A percentile compares a stretch with the other conserved stretches of the same genome.
phyloP scores from a whole-genome alignment of 1,140 invertebrate species.

The Nephotettix cincticeps region DNA sequence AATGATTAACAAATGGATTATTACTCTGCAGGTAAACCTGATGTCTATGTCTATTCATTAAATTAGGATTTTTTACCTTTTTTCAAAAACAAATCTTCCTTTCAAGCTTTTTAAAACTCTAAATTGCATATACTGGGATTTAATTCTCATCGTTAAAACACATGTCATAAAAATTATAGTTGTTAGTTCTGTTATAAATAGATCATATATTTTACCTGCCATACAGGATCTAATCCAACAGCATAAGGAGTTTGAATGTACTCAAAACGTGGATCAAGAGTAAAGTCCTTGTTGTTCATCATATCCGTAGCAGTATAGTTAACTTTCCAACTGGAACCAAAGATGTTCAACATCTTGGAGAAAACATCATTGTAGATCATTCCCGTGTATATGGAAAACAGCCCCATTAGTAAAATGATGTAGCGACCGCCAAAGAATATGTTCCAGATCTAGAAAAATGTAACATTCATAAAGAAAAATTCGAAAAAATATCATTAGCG shows the following conservation, averaged over 20 bases:
- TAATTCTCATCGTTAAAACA: too few relatives aligned
- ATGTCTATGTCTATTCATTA: too few relatives aligned
- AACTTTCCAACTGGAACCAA: slow-evolving; percentile 78
- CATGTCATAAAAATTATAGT: too few relatives aligned
- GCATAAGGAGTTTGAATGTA: slow-evolving; percentile 71
- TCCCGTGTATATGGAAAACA: slow-evolving; percentile 97
- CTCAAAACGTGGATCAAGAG: slow-evolving; percentile 61
- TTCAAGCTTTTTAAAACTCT: too few relatives aligned
- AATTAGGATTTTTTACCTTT: too few relatives aligned
- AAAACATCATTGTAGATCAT: slow-evolving; percentile 98
- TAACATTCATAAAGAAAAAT: too few relatives aligned
- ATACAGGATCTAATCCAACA: slow-evolving; percentile 85
- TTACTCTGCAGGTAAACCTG: too few relatives aligned
- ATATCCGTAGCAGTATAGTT: slow-evolving; percentile 58
- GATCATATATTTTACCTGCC: slow-evolving; percentile 57
- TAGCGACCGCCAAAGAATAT: slow-evolving; percentile 98
- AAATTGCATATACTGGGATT: too few relatives aligned
- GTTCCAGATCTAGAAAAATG: slow-evolving; percentile 86
- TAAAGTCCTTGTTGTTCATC: slow-evolving; percentile 52
- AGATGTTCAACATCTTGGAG: slow-evolving; percentile 94
- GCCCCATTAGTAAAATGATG: slow-evolving; percentile 95
- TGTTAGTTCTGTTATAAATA: too few relatives aligned
- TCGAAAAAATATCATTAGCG: too few relatives aligned
- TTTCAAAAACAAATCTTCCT: too few relatives aligned
- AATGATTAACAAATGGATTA: too few relatives aligned